Evolutionary conservation across 2,797 vertebrate genomes (phyloP), one percentile per base, ranked within the genome.

Genomic region (Babyrousa celebensis): DNA sequence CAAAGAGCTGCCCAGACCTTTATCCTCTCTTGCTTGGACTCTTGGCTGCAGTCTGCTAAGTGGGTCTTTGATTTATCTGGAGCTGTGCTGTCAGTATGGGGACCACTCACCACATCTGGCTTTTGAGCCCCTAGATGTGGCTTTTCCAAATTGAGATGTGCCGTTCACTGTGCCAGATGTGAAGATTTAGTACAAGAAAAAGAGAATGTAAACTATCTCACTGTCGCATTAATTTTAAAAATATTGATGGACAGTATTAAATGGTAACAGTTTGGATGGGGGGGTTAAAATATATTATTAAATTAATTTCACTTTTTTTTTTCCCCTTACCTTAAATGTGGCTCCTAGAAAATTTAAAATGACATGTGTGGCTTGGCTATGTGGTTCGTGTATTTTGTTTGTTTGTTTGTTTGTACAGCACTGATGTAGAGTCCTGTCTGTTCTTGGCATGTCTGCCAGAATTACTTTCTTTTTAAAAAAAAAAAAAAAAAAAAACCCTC

Each of bases 251-350:
- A 67, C n/a, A 20, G 80, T 91, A 70, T 79, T 71, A 23, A 89
- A 29, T 85, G 43, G 80, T 65, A 77, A 7, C 71, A 43, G 14
- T 82, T 95, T 95, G 63, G 40, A 72, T 74, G 86, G 8, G 25
- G 48, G 54, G 11, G 16, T 85, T 94, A 71, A 83, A 80, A 62
- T 85, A 48, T 75, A 77, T 95, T 91, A 89, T 77, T 96, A 80
- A 74, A 68, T 95, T 94, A 95, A 70, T 93, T 94, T 85, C n/a
- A 63, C 32, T 89, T 12, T 36, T 20, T 58, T 72, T 74, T 80
- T 62, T 6, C 43, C 36, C 36, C 9, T 65, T 82, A 40, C 71
- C 43, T 90, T 96, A 83, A 82, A 85, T 86, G 86, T 85, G 74
- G 77, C 77, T 85, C 21, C 17, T 70, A 94, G 48, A 71, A 89